Conservation (phyloP, 1,140 invertebrate species). For the Drosophila mayri region DNA sequence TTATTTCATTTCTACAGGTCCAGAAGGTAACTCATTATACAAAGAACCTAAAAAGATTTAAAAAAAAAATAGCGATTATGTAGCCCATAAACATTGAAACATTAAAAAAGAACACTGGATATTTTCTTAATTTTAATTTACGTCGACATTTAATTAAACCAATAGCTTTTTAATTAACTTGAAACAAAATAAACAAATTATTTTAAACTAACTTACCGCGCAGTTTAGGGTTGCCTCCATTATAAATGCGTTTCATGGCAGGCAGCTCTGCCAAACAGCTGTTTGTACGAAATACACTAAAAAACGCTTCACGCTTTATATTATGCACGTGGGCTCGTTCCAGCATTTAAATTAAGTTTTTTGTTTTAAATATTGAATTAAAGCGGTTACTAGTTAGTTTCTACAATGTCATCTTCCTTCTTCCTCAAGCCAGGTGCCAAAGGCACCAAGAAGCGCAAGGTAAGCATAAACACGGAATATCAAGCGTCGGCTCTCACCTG, state of each 20-base stretch:
- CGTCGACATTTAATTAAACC: neutral
- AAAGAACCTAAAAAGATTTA: neutral
- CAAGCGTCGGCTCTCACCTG: neutral
- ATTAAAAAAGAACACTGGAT: too few relatives aligned
- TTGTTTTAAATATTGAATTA: slow-evolving; percentile 37
- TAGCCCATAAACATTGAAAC: too few relatives aligned
- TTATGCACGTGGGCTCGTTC: slow-evolving; percentile 63
- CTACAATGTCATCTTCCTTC: slow-evolving; percentile 86
- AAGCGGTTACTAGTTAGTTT: neutral
- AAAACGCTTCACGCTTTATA: slow-evolving; percentile 45
- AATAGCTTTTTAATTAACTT: neutral
- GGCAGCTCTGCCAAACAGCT: slow-evolving; percentile 26
- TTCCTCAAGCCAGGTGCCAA: slow-evolving; percentile 87
- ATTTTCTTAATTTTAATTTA: neutral
- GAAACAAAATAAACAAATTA: neutral
- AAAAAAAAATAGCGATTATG: too few relatives aligned
- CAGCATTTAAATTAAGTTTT: slow-evolving; percentile 44
- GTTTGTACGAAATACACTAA: slow-evolving; percentile 21
- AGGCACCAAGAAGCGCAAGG: slow-evolving; percentile 86
- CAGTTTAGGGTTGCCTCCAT: neutral
- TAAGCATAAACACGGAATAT: slow-evolving; percentile 64
- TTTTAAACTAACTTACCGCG: slow-evolving; percentile 6
- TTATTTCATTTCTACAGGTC: neutral
- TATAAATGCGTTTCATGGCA: neutral
- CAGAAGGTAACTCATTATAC: neutral